Evolutionary conservation across 1,140 invertebrate species (phyloP), one percentile per base, ranked within the genome.

Genomic region (Theocolax elegans): DNA sequence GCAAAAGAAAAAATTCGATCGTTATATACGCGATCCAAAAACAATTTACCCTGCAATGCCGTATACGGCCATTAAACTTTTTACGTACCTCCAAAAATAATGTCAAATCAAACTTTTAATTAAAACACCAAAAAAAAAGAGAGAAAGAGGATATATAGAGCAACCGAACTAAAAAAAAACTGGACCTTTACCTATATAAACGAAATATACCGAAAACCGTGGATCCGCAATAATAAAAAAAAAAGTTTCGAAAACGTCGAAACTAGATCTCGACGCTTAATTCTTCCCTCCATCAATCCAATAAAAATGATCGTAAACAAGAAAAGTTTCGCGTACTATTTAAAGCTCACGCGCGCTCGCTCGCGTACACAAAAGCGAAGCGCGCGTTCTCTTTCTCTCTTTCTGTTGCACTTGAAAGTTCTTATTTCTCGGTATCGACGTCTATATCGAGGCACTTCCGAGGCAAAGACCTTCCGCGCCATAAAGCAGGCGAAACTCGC

Each of bases 221-320:
- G 31, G 31, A 4, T 35, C 19, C 21, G 31, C 4, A 10, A 35
- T 4, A 35, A 35, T 10, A 10, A 35, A 35, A 35, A 15, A 44
- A 44, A 49, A 46, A 62, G 42, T 40, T 59, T 40, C 35, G 12
- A 25, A 51, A 25, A 59, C 27, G 35, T 40, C 3, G 38, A 59
- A 59, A 59, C 40, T 58, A 25, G 54, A 35, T 58, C 54, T 58
- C 25, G 2, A 15, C 31, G 12, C 6, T 31, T 35, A 31, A 10
- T 10, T 19, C 53, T 17, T 9, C 35, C 19, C 19, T 2, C 35
- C 19, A 58, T 58, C 54, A 35, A 17, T 27, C 40, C 40, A 29
- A 60, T 46, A 60, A 60, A 59, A 60, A 60, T 46, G 38, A 60
- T 46, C 23, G 40, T 60, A 40, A 58, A 58, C 54, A 58, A 58